Conservation (phyloP, 2,113 vertebrate genomes). For the Leptosomus discolor region DNA sequence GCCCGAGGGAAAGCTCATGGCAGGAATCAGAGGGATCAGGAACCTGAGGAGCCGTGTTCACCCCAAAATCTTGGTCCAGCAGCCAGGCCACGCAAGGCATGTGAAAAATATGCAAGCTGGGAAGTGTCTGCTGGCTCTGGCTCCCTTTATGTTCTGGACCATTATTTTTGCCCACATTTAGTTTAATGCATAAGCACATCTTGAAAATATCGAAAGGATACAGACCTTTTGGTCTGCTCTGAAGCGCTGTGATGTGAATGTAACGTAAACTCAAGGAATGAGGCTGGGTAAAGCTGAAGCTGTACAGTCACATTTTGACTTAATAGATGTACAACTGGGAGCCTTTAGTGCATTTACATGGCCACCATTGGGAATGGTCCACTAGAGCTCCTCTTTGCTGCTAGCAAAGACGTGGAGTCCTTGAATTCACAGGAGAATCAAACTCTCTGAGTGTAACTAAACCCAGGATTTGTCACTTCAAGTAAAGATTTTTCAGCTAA, state of each 20-base stretch:
- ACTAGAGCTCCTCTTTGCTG: not conserved
- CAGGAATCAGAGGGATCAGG: not conserved
- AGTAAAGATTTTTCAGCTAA: not conserved
- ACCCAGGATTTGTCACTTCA: not conserved
- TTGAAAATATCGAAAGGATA: not conserved
- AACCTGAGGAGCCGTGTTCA: accelerated
- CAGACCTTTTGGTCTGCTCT: accelerated
- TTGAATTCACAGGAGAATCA: not conserved
- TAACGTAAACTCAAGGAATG: not conserved
- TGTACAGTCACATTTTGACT: not conserved
- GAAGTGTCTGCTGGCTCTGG: not conserved
- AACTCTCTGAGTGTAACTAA: not conserved
- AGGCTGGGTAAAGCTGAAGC: not conserved
- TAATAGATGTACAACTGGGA: not conserved
- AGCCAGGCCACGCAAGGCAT: not conserved
- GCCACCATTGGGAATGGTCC: accelerated
- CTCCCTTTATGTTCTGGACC: not conserved
- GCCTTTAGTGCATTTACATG: not conserved
- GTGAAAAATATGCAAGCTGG: not conserved
- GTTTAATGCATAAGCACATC: not conserved
- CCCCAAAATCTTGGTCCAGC: not conserved
- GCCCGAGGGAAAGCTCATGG: not conserved
- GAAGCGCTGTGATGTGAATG: not conserved
- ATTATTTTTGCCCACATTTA: not conserved
- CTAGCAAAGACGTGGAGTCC: not conserved